Evolutionary conservation across 2,113 vertebrate species (phyloP).

Genomic region (Emydura subglobosa): DNA sequence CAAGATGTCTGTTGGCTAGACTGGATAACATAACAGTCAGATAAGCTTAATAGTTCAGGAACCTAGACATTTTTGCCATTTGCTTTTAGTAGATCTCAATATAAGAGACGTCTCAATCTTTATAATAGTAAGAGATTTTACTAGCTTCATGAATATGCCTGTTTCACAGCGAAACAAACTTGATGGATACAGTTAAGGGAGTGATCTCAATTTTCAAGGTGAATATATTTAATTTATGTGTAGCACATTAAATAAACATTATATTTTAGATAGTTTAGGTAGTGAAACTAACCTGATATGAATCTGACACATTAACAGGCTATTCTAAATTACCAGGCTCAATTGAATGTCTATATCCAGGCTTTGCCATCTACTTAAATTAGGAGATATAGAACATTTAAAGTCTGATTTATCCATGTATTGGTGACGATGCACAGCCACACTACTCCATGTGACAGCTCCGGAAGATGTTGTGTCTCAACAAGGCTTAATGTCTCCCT

Average conservation of each 20-base stretch:
- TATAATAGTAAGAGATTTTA: neutral
- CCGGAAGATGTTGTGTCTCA: fast-evolving
- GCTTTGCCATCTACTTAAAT: neutral
- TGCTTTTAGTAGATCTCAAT: neutral
- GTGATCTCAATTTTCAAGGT: neutral
- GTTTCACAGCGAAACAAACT: neutral
- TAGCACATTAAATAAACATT: neutral
- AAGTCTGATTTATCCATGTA: neutral
- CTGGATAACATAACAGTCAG: neutral
- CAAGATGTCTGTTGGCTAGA: neutral
- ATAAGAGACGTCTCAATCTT: neutral
- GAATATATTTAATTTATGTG: neutral
- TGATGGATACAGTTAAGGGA: neutral
- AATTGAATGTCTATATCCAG: neutral
- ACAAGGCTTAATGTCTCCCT: neutral
- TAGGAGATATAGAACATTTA: neutral
- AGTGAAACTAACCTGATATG: neutral
- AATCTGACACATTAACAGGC: neutral
- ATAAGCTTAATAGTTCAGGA: neutral
- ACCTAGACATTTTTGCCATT: neutral
- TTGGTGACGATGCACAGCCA: neutral
- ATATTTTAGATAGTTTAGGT: slow-evolving; percentile 17
- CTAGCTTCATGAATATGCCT: neutral
- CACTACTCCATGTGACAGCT: neutral
- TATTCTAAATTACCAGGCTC: slow-evolving; percentile 15